Percentiles rank a stretch among this genome's conserved stretches.
Conservation (phyloP, 2,888 invertebrate species). For the Drosophila hamatofila region DNA sequence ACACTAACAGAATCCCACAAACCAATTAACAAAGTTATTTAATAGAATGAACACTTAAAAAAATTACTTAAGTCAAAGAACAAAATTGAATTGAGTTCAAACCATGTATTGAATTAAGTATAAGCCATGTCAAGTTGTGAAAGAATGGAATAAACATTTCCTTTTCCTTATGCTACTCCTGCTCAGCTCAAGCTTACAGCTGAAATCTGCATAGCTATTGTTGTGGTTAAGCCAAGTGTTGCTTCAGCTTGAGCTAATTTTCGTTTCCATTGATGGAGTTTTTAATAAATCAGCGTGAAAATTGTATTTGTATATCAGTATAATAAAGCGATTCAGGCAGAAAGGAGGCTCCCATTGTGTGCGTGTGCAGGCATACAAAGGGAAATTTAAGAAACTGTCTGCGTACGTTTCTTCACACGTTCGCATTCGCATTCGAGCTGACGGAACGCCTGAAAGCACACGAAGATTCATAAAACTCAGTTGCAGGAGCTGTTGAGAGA, state of each 20-base stretch:
- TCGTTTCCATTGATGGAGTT: constrained; percentile 29
- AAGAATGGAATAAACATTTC: background rate
- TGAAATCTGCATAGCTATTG: constrained; percentile 4
- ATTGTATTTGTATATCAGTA: constrained; percentile 60
- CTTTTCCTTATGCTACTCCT: too few relatives aligned
- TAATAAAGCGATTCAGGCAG: constrained; percentile 74
- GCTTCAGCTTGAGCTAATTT: constrained; percentile 28
- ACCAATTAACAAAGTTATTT: too few relatives aligned
- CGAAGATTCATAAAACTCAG: constrained; percentile 71
- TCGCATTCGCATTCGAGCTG: constrained; percentile 54
- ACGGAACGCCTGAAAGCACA: constrained; percentile 68
- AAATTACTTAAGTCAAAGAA: too few relatives aligned
- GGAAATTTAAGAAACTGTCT: constrained; percentile 36
- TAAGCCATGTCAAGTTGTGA: background rate
- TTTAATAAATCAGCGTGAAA: constrained; percentile 68
- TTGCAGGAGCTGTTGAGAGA: constrained; percentile 28
- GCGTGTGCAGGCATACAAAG: constrained; percentile 1
- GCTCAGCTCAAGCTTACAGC: background rate
- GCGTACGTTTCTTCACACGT: constrained; percentile 62
- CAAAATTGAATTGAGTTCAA: too few relatives aligned
- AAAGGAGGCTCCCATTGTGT: constrained; percentile 57
- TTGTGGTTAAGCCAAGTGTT: constrained; percentile 13
- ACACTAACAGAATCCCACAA: too few relatives aligned
- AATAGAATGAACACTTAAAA: too few relatives aligned
- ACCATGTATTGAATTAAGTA: too few relatives aligned